Conservation (phyloP, 2,888 invertebrate genomes). For the Acanthosepion pharaonis region DNA sequence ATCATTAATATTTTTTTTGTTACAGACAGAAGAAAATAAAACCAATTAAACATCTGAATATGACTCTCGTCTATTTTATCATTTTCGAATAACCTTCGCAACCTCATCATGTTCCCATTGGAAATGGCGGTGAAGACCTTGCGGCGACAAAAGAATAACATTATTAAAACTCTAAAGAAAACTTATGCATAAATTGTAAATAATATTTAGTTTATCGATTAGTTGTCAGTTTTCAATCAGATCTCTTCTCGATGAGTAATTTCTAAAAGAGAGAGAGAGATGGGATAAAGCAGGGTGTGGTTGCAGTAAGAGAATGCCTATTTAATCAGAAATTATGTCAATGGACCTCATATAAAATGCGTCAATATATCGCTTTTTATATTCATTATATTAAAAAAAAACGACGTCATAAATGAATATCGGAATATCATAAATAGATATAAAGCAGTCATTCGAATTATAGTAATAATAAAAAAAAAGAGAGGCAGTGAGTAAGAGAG, state of each 20-base stretch:
- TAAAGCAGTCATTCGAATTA: neutral
- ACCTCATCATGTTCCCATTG: neutral
- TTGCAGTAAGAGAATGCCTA: neutral
- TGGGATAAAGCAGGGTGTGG: neutral
- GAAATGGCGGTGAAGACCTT: neutral
- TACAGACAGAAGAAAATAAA: neutral
- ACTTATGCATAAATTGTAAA: conserved; percentile 33
- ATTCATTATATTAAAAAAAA: neutral
- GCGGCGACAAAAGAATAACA: conserved; percentile 18
- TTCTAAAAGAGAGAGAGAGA: neutral
- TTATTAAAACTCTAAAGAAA: neutral
- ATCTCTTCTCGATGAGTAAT: neutral
- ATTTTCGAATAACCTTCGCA: neutral
- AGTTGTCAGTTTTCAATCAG: conserved; percentile 33
- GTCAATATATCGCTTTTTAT: neutral
- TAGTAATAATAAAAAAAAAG: neutral
- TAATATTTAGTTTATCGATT: neutral
- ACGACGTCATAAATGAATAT: neutral
- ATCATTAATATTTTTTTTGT: neutral
- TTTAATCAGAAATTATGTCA: neutral
- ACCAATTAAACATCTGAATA: neutral
- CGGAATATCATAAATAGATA: neutral
- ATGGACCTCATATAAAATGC: conserved; percentile 33
- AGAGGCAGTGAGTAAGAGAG: neutral
- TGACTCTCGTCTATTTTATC: neutral